phyloP scores from a whole-genome alignment of 2,797 vertebrate genomes.

The Merluccius polli region DNA sequence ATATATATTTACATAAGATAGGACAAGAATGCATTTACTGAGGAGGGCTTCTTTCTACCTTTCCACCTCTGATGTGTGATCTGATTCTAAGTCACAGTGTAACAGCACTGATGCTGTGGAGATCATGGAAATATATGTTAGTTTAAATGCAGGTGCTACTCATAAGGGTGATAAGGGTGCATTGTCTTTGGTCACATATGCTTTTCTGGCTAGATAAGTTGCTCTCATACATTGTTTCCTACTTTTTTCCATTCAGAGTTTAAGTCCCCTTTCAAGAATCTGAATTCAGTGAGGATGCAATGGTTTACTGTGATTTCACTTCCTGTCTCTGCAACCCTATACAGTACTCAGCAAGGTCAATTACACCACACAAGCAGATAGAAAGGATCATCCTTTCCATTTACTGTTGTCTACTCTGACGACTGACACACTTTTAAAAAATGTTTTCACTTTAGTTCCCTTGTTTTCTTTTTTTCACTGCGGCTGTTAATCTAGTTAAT shows the following conservation, averaged over 20 bases:
- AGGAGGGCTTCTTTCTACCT: not conserved
- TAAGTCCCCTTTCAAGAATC: not conserved
- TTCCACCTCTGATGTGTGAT: not conserved
- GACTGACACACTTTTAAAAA: not conserved
- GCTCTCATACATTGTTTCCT: not conserved
- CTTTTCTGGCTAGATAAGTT: not conserved
- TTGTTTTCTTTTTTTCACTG: not conserved
- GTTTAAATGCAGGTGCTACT: not conserved
- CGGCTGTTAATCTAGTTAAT: conserved; percentile 7
- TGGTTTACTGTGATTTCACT: not conserved
- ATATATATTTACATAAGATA: not conserved
- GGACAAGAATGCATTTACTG: not conserved
- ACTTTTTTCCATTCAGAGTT: not conserved
- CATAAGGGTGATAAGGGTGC: not conserved
- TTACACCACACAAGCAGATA: not conserved
- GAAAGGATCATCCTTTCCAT: not conserved
- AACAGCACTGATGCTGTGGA: not conserved
- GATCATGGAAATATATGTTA: not conserved
- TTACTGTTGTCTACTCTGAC: not conserved
- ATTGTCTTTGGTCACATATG: not conserved
- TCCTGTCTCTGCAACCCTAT: not conserved
- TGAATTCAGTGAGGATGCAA: not conserved
- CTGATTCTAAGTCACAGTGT: not conserved
- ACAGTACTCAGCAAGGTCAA: not conserved
- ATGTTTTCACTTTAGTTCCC: not conserved